phyloP scores from a whole-genome alignment of 2,888 invertebrate genomes.

The Drosophila kokeensis region DNA sequence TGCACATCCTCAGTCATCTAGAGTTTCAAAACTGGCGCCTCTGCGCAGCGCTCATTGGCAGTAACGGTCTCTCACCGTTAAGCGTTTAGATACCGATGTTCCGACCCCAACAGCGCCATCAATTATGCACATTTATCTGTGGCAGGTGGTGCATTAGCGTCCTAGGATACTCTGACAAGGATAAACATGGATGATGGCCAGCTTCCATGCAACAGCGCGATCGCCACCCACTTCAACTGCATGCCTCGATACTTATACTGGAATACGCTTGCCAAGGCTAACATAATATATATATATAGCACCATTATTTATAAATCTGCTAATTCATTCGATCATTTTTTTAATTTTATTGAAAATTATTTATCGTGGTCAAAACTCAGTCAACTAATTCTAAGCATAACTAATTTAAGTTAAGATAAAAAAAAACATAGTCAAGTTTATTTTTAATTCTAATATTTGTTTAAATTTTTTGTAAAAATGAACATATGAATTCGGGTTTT shows the following conservation, averaged over 20 bases:
- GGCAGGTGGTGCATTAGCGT: conserved; percentile 17
- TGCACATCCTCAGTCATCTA: conserved; percentile 26
- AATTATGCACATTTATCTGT: conserved; percentile 29
- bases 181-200: conserved; percentile 1
- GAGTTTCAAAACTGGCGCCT: conserved; percentile 51
- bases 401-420: background rate
- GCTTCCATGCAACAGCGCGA: background rate
- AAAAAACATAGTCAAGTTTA: background rate
- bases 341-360: background rate
- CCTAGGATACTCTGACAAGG: conserved; percentile 19
- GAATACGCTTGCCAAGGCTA: background rate
- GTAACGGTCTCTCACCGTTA: conserved; percentile 6
- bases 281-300: too few species aligned
- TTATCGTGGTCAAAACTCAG: background rate
- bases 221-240: background rate
- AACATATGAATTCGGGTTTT: background rate
- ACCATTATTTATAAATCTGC: background rate
- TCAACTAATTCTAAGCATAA: background rate
- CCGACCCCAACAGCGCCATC: conserved; percentile 5
- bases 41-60: background rate
- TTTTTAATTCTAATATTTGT: background rate
- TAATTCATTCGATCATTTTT: background rate
- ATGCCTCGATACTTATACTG: too few species aligned
- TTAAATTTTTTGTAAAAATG: background rate
- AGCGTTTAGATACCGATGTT: background rate